Conservation (phyloP, 2,113 vertebrate species). For the Rhagologus leucostigma region DNA sequence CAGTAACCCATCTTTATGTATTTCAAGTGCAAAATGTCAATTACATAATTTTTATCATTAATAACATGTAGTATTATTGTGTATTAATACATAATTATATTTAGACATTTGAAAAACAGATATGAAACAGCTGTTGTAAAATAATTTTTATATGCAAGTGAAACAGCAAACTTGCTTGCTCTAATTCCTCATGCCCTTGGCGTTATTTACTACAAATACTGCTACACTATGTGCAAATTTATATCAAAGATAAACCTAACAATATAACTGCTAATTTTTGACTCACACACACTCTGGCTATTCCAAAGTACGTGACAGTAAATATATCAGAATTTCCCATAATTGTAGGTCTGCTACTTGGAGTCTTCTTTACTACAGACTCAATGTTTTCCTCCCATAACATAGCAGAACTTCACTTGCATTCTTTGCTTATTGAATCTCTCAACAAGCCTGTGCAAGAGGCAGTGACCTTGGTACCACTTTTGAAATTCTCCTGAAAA, state of each 20-base stretch:
- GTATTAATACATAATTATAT: not conserved
- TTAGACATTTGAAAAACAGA: not conserved
- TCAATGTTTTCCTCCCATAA: not conserved
- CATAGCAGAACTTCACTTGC: not conserved
- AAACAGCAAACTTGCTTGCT: not conserved
- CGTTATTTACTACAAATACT: not conserved
- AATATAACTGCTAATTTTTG: not conserved
- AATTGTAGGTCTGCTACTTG: not conserved
- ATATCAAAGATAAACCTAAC: not conserved
- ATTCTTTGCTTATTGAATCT: not conserved
- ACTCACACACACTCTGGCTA: not conserved
- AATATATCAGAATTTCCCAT: not conserved
- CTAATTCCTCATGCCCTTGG: not conserved
- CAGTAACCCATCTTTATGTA: not conserved
- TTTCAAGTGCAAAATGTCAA: not conserved
- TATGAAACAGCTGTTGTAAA: not conserved
- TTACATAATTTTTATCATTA: not conserved
- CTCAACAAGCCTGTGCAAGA: not conserved
- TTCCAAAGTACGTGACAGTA: not conserved
- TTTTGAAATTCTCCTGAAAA: not conserved
- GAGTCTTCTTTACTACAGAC: not conserved
- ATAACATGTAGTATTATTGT: not conserved
- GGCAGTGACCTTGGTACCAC: not conserved
- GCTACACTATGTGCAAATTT: not conserved
- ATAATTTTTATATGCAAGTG: not conserved